Evolutionary conservation across 1,140 invertebrate species (phyloP), one percentile per base, ranked within the genome.

Genomic region (Ceratina japonica): DNA sequence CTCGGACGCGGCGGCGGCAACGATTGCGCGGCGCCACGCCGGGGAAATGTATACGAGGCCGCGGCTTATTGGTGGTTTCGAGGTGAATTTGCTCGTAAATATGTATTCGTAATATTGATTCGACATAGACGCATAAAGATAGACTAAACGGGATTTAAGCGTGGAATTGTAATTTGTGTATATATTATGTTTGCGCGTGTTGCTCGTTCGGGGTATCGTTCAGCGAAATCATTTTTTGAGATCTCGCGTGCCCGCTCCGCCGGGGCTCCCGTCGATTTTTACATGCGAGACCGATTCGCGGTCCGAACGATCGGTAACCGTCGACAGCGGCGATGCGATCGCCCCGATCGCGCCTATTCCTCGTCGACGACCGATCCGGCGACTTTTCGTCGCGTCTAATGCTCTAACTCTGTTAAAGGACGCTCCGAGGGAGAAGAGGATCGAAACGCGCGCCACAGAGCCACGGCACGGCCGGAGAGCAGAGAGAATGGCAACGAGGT

Each of bases 81-180:
- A 81, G 83, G 82, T 82, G 84, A 81, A 85, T 82, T 84, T 74
- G 65, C 75, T 85, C 84, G 82, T 84, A 84, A 85, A 84, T 84
- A 84, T 84, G 82, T 75, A 85, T 84, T 70, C 65, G 83, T 85
- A 84, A 85, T 85, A 85, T 84, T 85, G 84, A 85, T 85, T 85
- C 82, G 83, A 84, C 84, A 81, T 84, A 84, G 84, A 81, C 83
- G 84, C 84, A 85, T 85, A 85, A 85, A 85, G 83, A 85, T 85
- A 84, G 83, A 84, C 83, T 84, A 84, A 84, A 84, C 77, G 83
- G 83, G 82, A 84, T 84, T 84, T 84, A 83, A 84, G 61, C 83
- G 73, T 52, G 83, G 78, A 77, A 84, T 65, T 83, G 83, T 84
- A 84, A 84, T 84, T 84, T 84, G 77, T 84, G 83, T 69, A 84